phyloP scores from a whole-genome alignment of 2,797 vertebrate genomes.

The Malurus splendens region DNA sequence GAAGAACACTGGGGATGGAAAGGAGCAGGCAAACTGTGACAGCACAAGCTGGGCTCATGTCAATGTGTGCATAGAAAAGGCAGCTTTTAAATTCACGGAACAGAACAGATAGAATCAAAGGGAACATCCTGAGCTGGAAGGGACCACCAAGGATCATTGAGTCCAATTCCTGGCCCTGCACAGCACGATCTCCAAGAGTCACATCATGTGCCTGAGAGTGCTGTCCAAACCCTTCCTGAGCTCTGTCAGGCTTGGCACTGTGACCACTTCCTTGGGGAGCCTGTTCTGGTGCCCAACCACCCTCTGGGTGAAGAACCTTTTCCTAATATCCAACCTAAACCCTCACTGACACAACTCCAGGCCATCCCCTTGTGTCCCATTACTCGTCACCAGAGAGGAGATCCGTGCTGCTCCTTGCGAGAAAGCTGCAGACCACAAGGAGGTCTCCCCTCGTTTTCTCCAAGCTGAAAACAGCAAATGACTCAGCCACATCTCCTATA shows the following conservation, averaged over 20 bases:
- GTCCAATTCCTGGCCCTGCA: not conserved
- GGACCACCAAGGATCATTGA: not conserved
- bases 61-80: not conserved
- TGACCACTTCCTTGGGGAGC: not conserved
- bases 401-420: not conserved
- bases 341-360: not conserved
- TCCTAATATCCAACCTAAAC: not conserved
- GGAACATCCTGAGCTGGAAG: not conserved
- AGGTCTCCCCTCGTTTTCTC: not conserved
- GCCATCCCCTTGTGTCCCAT: not conserved
- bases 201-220: not conserved
- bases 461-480: not conserved
- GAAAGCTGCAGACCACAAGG: not conserved
- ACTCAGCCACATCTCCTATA: rapidly evolving
- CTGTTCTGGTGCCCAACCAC: not conserved
- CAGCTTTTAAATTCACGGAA: rapidly evolving
- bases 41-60: rapidly evolving
- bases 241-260: not conserved
- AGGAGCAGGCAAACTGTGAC: not conserved
- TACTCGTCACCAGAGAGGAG: not conserved
- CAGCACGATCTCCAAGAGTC: not conserved
- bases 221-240: not conserved
- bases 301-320: not conserved
- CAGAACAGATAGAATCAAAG: not conserved
- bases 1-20: not conserved